Conservation (phyloP, 2,113 vertebrate species). For the Struthio camelus region DNA sequence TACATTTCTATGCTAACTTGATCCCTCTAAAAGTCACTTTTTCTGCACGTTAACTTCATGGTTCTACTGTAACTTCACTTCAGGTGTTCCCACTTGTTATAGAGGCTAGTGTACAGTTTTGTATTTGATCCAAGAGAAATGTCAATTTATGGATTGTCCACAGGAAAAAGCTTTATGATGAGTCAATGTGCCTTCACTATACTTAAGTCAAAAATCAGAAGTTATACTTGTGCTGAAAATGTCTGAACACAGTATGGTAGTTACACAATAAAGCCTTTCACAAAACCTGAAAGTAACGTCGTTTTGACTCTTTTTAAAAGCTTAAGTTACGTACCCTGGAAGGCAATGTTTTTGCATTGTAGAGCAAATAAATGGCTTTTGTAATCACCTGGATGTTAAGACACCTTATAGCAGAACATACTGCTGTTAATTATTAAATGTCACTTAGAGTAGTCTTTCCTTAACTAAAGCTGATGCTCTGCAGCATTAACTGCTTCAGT, state of each 20-base stretch:
- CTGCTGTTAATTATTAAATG: too few species aligned
- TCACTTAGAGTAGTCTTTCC: too few species aligned
- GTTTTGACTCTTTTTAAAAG: neutral
- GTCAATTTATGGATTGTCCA: neutral
- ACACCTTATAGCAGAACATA: too few species aligned
- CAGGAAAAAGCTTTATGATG: slow-evolving; percentile 15
- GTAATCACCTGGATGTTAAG: too few species aligned
- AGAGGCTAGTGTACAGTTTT: neutral
- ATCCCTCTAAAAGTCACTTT: neutral
- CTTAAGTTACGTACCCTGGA: accelerated
- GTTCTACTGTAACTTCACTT: neutral
- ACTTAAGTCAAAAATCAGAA: neutral
- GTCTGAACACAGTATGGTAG: neutral
- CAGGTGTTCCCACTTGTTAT: neutral
- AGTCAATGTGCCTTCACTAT: slow-evolving; percentile 64
- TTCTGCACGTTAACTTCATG: neutral
- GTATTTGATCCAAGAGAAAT: neutral
- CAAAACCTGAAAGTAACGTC: neutral
- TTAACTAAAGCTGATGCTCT: neutral
- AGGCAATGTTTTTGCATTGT: accelerated
- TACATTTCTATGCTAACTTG: neutral
- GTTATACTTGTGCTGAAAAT: neutral
- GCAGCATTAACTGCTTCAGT: accelerated
- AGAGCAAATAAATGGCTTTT: accelerated
- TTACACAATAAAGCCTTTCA: slow-evolving; percentile 64